Percentiles rank a stretch among this genome's conserved stretches.
Evolutionary conservation across 2,797 vertebrate species (phyloP).

Genomic region (Benthosema pterotum): DNA sequence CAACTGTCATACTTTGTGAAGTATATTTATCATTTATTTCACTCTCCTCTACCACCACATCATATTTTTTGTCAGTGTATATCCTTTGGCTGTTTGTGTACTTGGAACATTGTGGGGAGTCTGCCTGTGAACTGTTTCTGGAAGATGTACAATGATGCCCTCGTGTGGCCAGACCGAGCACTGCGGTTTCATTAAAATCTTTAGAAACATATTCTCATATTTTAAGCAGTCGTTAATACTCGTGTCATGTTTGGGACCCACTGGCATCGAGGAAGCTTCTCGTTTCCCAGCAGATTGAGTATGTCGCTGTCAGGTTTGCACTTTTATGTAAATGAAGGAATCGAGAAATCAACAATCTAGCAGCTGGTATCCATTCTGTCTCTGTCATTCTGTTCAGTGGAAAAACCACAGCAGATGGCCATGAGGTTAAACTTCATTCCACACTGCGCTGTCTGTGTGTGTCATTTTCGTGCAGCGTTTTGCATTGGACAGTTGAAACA

Average conservation of each 20-base stretch:
- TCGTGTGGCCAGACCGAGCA: slow-evolving; percentile 39
- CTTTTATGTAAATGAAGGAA: slow-evolving; percentile 8
- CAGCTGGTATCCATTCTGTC: not conserved
- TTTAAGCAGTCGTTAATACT: too few species aligned
- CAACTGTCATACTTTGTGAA: not conserved
- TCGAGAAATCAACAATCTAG: slow-evolving; percentile 10
- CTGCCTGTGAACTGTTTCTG: not conserved
- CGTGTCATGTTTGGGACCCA: too few species aligned
- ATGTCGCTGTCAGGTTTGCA: not conserved
- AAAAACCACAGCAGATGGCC: slow-evolving; percentile 3
- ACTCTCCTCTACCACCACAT: not conserved
- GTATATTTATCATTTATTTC: slow-evolving; percentile 8
- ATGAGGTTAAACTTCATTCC: slow-evolving; percentile 11
- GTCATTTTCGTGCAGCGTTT: slow-evolving; percentile 2
- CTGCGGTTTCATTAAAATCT: not conserved
- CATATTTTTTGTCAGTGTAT: slow-evolving; percentile 23
- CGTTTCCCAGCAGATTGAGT: not conserved
- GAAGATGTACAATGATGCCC: slow-evolving; percentile 36
- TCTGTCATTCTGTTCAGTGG: slow-evolving; percentile 7
- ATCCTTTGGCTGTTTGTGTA: slow-evolving; percentile 29
- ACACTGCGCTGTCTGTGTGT: slow-evolving; percentile 2
- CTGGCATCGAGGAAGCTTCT: too few species aligned
- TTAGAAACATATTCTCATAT: too few species aligned
- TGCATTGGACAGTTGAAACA: slow-evolving; percentile 3
- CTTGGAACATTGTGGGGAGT: not conserved